Percentiles rank a stretch among this genome's conserved stretches.
These are phyloP conservation scores for Montipora capricornis DNA, from an alignment of 64 coral and sea anemone genomes.

Conservation along the genomic window DNA sequence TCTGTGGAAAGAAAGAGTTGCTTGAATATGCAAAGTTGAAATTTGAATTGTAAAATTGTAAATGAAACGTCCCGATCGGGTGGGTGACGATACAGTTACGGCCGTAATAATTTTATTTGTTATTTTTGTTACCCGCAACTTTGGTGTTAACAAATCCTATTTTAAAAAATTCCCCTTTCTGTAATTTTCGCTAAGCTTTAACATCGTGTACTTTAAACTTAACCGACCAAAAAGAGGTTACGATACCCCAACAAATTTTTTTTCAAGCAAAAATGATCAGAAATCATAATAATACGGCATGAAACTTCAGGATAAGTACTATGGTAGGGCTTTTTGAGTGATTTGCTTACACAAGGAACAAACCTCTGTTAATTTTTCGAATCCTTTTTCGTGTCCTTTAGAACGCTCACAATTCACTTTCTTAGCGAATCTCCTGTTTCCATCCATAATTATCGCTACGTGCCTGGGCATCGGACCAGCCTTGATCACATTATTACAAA, in stretches of 20 bases:
- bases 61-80: no score
- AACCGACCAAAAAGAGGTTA: not conserved
- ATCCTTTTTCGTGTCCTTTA: slow-evolving; percentile 97
- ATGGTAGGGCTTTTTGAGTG: not conserved
- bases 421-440: slow-evolving; percentile 93
- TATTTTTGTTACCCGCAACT: no score
- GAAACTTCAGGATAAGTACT: not conserved
- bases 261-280: no score
- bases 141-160: no score
- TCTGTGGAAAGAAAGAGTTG: no score
- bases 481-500: slow-evolving; percentile 98
- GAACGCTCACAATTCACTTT: slow-evolving; percentile 95
- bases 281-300: not conserved
- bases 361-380: slow-evolving; percentile 95
- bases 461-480: slow-evolving; percentile 88
- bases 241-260: not conserved
- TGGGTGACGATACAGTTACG: no score
- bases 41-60: no score
- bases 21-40: no score
- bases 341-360: not conserved
- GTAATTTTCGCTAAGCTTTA: no score
- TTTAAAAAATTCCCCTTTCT: no score
- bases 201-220: not conserved
- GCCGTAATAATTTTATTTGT: no score
- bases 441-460: slow-evolving; percentile 99